These are phyloP conservation scores for Rhineura floridana DNA, from an alignment of 2,113 vertebrate species.

Conservation along the genomic window DNA sequence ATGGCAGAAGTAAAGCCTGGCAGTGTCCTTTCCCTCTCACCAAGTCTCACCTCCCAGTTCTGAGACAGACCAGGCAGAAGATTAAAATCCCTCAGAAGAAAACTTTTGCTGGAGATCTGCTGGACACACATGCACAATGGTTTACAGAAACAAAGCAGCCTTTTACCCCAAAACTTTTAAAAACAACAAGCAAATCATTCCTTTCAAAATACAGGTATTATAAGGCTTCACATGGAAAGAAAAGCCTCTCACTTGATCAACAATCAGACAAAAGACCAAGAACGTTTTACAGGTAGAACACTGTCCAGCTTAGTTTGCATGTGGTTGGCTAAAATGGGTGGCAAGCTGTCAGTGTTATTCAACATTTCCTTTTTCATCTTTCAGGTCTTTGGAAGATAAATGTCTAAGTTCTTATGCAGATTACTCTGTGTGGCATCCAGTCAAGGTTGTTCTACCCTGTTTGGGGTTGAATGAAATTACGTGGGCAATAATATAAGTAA, in stretches of 20 bases:
- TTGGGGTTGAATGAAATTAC: conserved; percentile 8
- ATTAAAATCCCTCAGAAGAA: conserved; percentile 45
- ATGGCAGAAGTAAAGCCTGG: background rate
- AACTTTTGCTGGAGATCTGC: conserved; percentile 43
- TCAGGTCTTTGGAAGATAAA: conserved; percentile 45
- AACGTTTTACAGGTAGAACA: conserved; percentile 42
- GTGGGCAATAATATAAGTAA: conserved; percentile 25
- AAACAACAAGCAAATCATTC: conserved; percentile 50
- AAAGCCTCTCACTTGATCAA: background rate
- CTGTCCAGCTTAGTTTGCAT: conserved; percentile 9
- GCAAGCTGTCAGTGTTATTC: conserved; percentile 38
- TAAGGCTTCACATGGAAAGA: conserved; percentile 48
- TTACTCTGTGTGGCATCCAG: conserved; percentile 24
- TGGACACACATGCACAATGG: conserved; percentile 58
- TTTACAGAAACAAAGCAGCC: conserved; percentile 41
- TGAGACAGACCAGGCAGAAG: background rate
- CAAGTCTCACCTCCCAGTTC: background rate
- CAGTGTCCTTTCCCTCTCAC: background rate
- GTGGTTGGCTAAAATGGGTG: conserved; percentile 17
- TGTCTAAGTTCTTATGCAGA: conserved; percentile 35
- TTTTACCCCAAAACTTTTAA: conserved; percentile 58
- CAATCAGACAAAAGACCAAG: background rate
- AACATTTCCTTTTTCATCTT: conserved; percentile 36
- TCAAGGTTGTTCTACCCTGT: conserved; percentile 38
- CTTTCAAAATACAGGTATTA: conserved; percentile 59